A percentile compares a stretch with the other conserved stretches of the same genome.
These are phyloP conservation scores for Spialia ferax DNA, from an alignment of 2,888 invertebrate genomes.

Conservation along the genomic window DNA sequence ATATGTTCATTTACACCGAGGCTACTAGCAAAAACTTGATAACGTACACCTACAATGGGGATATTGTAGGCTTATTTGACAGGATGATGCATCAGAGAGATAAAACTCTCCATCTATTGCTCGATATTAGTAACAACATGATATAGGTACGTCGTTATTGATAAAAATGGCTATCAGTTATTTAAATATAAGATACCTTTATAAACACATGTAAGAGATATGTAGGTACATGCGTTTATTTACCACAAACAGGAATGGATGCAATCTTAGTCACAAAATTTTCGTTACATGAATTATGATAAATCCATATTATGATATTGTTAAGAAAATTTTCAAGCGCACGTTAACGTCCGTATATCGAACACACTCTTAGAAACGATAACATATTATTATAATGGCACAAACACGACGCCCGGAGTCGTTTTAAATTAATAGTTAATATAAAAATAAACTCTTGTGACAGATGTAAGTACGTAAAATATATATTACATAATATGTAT, in stretches of 20 bases:
- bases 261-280: conserved; percentile 29
- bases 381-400: conserved; percentile 14
- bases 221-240: conserved; percentile 37
- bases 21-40: conserved; percentile 66
- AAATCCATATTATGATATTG: background rate
- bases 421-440: background rate
- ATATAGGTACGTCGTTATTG: conserved; percentile 53
- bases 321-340: conserved; percentile 16
- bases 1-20: conserved; percentile 67
- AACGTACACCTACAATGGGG: conserved; percentile 58
- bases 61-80: conserved; percentile 70
- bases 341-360: background rate
- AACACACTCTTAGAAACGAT: background rate
- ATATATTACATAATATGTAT: conserved; percentile 43
- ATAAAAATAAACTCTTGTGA: conserved; percentile 14
- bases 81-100: conserved; percentile 72
- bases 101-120: conserved; percentile 56
- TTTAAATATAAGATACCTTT: conserved; percentile 36
- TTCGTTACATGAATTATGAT: conserved; percentile 18
- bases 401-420: conserved; percentile 17
- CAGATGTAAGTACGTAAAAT: background rate
- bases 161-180: conserved; percentile 57
- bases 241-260: conserved; percentile 19
- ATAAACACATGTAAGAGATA: conserved; percentile 39
- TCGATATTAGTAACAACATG: conserved; percentile 62